Evolutionary conservation across 2,888 invertebrate species (phyloP).

Genomic region (Lasius platythorax): DNA sequence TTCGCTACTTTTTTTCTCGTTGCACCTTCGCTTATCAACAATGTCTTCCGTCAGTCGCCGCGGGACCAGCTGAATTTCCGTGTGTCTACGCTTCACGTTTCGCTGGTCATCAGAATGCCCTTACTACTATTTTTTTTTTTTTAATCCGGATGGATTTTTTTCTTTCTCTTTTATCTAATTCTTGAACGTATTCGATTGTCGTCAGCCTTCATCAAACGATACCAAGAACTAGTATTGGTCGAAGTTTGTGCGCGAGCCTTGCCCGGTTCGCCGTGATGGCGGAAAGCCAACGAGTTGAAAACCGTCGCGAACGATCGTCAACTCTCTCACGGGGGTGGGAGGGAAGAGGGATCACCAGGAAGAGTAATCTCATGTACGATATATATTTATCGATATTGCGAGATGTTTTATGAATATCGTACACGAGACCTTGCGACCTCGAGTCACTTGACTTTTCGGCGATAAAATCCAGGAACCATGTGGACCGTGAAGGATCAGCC

Average conservation of each 20-base stretch:
- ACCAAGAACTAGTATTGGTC: conserved; percentile 62
- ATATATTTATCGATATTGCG: not conserved
- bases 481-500: conserved; percentile 72
- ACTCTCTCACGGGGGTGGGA: conserved; percentile 27
- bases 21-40: conserved; percentile 54
- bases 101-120: conserved; percentile 63
- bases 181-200: conserved; percentile 72
- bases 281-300: conserved; percentile 61
- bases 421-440: conserved; percentile 47
- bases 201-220: conserved; percentile 63
- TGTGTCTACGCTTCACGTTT: conserved; percentile 1
- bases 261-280: conserved; percentile 32
- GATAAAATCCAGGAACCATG: conserved; percentile 73
- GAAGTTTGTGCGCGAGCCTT: conserved; percentile 42
- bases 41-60: conserved; percentile 46
- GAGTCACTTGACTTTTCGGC: conserved; percentile 68
- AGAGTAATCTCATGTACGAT: conserved; percentile 14
- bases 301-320: conserved; percentile 56
- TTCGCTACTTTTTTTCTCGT: conserved; percentile 63
- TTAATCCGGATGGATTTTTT: conserved; percentile 56
- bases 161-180: conserved; percentile 22
- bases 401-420: not conserved
- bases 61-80: conserved; percentile 57
- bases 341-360: not conserved
- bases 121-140: conserved; percentile 46